Evolutionary conservation across 2,797 vertebrate species (phyloP).

Genomic region (Fringilla coelebs): DNA sequence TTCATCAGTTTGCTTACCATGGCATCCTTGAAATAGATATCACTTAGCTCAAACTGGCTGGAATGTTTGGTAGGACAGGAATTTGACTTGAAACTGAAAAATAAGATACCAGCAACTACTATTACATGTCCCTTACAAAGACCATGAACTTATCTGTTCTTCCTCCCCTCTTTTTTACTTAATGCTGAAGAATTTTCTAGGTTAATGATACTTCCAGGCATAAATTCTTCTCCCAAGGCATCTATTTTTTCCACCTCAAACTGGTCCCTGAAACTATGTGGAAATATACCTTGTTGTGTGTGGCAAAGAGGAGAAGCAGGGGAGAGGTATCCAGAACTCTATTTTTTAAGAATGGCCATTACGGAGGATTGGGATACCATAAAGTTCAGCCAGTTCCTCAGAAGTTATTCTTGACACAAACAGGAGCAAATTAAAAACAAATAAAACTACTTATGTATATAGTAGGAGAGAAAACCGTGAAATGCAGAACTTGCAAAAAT

Average conservation of each 20-base stretch:
- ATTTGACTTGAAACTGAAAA: not conserved
- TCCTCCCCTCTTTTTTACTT: not conserved
- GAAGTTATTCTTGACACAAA: not conserved
- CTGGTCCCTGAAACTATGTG: not conserved
- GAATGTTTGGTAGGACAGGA: not conserved
- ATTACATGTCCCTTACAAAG: not conserved
- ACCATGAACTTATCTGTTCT: not conserved
- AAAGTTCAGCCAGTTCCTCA: not conserved
- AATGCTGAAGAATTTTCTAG: not conserved
- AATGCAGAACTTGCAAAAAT: not conserved
- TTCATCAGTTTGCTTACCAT: not conserved
- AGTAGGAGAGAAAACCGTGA: not conserved
- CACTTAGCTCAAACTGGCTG: not conserved
- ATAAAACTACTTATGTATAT: not conserved
- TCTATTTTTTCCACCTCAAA: slow-evolving; percentile 5
- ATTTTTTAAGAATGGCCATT: not conserved
- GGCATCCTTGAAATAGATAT: not conserved
- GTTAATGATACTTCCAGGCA: slow-evolving; percentile 6
- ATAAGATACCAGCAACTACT: not conserved
- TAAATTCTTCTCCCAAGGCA: not conserved
- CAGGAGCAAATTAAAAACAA: not conserved
- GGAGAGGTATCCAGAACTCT: not conserved
- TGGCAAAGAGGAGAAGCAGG: not conserved
- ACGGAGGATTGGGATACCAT: not conserved
- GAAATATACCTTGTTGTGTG: not conserved